A percentile compares a stretch with the other conserved stretches of the same genome.
phyloP scores from a whole-genome alignment of 2,797 vertebrate genomes.

The Sitta carolinensis region DNA sequence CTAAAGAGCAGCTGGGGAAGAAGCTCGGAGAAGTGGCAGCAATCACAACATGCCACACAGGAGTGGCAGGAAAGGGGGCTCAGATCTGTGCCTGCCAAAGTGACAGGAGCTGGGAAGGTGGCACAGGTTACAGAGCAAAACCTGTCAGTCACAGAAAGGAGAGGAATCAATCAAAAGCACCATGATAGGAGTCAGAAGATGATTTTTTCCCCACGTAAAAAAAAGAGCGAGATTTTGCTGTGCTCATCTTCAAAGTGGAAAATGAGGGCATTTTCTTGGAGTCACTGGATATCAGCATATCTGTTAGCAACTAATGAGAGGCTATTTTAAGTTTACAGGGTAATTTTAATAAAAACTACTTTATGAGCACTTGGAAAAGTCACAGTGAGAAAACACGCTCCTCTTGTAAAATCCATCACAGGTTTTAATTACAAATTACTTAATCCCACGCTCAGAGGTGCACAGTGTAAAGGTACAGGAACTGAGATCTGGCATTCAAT shows the following conservation, averaged over 20 bases:
- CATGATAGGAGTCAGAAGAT: not conserved
- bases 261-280: not conserved
- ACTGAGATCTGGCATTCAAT: not conserved
- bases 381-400: not conserved
- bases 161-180: slow-evolving; percentile 12
- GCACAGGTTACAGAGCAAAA: slow-evolving; percentile 21
- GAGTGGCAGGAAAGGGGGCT: slow-evolving; percentile 17
- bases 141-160: slow-evolving; percentile 23
- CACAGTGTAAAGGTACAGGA: not conserved
- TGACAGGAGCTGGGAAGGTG: slow-evolving; percentile 11
- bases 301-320: slow-evolving; percentile 10
- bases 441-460: not conserved
- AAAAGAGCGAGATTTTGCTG: not conserved
- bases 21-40: not conserved
- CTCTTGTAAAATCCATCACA: not conserved
- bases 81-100: slow-evolving; percentile 1
- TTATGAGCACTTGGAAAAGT: not conserved
- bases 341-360: slow-evolving; percentile 21
- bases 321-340: slow-evolving; percentile 20
- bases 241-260: not conserved
- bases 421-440: not conserved
- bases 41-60: slow-evolving; percentile 35
- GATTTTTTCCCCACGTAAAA: not conserved
- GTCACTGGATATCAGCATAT: not conserved
- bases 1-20: not conserved